Percentiles rank a stretch among this genome's conserved stretches.
These are phyloP conservation scores for Oncorhynchus gorbuscha DNA, from an alignment of 2,113 vertebrate genomes.

Conservation along the genomic window DNA sequence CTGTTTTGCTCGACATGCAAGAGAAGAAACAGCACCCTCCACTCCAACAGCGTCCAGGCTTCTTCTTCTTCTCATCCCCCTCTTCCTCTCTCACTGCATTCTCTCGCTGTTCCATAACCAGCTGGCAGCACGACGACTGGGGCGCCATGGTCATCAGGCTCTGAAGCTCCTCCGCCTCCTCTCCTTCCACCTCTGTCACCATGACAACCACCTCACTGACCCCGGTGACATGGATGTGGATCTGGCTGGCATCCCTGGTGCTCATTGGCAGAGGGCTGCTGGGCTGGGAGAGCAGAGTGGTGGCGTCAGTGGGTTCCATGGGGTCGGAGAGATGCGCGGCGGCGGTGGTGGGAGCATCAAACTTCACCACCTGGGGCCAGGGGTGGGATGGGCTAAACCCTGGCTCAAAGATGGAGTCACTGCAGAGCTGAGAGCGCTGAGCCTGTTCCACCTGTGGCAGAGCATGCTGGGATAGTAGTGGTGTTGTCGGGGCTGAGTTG, in stretches of 20 bases:
- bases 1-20: slow-evolving; percentile 17
- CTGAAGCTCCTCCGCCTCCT: neutral
- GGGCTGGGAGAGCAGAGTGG: slow-evolving; percentile 25
- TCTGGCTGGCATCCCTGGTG: slow-evolving; percentile 24
- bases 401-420: slow-evolving; percentile 4
- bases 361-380: neutral
- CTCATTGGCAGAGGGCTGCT: slow-evolving; percentile 34
- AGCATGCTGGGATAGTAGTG: neutral
- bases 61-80: slow-evolving; percentile 3
- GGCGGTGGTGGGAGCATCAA: slow-evolving; percentile 5
- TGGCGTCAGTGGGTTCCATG: too few relatives aligned
- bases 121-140: neutral
- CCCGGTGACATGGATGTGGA: slow-evolving; percentile 58
- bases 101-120: neutral
- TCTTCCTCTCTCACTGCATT: neutral
- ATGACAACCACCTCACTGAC: slow-evolving; percentile 51
- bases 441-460: neutral
- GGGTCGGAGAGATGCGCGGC: neutral
- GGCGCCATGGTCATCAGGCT: slow-evolving; percentile 1
- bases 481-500: neutral
- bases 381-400: neutral
- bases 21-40: neutral
- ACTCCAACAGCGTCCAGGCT: neutral
- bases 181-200: slow-evolving; percentile 23
- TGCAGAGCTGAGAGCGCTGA: neutral